Evolutionary conservation across 2,888 invertebrate genomes (phyloP).

Genomic region (Drosophila formosana): DNA sequence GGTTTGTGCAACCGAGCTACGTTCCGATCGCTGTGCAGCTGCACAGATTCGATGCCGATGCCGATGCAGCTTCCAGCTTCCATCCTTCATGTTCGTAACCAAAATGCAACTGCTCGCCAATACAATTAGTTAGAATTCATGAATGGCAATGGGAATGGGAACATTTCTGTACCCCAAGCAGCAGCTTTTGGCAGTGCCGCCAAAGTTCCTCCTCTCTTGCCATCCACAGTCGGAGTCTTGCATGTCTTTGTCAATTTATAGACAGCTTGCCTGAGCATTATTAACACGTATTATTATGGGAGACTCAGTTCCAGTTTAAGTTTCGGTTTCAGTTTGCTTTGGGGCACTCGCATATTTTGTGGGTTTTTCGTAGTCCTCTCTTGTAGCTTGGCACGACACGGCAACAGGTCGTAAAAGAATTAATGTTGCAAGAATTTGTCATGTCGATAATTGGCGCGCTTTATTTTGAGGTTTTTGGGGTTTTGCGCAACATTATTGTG

Average conservation of each 20-base stretch:
- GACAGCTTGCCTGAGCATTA: slow-evolving; percentile 81
- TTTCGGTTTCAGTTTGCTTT: slow-evolving; percentile 33
- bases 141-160: slow-evolving; percentile 62
- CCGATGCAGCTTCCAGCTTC: slow-evolving; percentile 20
- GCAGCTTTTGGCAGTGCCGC: neutral
- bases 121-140: slow-evolving; percentile 84
- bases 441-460: slow-evolving; percentile 82
- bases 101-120: slow-evolving; percentile 74
- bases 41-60: slow-evolving; percentile 69
- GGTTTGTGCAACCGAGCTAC: slow-evolving; percentile 61
- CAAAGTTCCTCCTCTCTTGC: slow-evolving; percentile 24
- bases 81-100: slow-evolving; percentile 58
- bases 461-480: slow-evolving; percentile 72
- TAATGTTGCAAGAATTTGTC: slow-evolving; percentile 74
- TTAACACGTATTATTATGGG: slow-evolving; percentile 81
- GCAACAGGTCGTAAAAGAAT: slow-evolving; percentile 45
- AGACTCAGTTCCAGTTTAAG: slow-evolving; percentile 1
- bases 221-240: slow-evolving; percentile 60
- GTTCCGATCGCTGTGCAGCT: slow-evolving; percentile 76
- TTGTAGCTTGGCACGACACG: slow-evolving; percentile 1
- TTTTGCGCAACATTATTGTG: slow-evolving; percentile 34
- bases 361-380: slow-evolving; percentile 48
- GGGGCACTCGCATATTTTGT: slow-evolving; percentile 58
- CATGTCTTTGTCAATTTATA: slow-evolving; percentile 83
- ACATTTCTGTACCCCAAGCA: slow-evolving; percentile 54